Conservation (phyloP, 2,113 vertebrate genomes). For the Hippocampus guttulatus region DNA sequence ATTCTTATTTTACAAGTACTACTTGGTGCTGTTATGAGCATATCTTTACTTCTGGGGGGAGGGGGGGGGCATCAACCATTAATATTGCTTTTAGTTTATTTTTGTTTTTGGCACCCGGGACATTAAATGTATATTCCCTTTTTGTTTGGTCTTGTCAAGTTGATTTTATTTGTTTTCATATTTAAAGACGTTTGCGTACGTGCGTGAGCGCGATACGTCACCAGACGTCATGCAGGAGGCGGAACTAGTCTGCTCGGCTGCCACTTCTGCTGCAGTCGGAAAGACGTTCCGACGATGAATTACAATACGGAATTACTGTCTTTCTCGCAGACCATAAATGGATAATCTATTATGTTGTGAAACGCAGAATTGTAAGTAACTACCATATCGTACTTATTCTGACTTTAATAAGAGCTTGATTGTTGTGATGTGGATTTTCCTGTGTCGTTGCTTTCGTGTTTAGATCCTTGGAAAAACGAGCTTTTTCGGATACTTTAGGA, state of each 20-base stretch:
- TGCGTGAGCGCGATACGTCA: conserved; percentile 20
- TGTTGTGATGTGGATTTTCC: background rate
- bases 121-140: background rate
- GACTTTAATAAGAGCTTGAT: background rate
- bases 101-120: background rate
- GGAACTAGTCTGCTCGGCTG: conserved; percentile 1
- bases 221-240: background rate
- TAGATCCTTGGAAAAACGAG: background rate
- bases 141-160: background rate
- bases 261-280: background rate
- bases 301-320: too few species aligned
- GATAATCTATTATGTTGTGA: background rate
- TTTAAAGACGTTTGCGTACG: background rate
- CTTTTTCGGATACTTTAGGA: background rate
- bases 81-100: background rate
- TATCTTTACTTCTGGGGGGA: too few species aligned
- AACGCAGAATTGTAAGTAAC: background rate
- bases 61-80: background rate
- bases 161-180: background rate
- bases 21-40: too few species aligned
- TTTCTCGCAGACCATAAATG: background rate
- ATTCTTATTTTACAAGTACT: too few species aligned
- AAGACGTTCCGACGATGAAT: background rate
- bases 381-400: too few species aligned
- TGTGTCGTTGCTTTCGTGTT: background rate